These are phyloP conservation scores for Odontophorus gujanensis DNA, from an alignment of 2,113 vertebrate genomes.

Conservation along the genomic window DNA sequence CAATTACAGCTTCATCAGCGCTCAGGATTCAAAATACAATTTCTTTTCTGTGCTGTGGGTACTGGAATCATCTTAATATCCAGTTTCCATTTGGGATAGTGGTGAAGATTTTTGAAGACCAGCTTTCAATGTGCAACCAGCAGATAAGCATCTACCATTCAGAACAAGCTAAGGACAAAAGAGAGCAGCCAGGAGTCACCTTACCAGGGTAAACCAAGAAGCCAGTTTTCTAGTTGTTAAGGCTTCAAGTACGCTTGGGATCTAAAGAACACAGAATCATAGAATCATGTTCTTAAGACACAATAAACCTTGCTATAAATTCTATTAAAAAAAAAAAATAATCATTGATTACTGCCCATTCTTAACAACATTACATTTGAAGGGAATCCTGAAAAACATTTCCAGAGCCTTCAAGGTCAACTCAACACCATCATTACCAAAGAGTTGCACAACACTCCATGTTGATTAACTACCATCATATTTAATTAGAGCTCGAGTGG, in stretches of 20 bases:
- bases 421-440: slow-evolving; percentile 23
- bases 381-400: slow-evolving; percentile 25
- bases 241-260: slow-evolving; percentile 4
- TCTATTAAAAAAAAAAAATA: neutral
- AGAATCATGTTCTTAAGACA: neutral
- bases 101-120: neutral
- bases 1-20: too few species aligned
- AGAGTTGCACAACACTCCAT: slow-evolving; percentile 52
- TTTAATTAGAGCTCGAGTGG: slow-evolving; percentile 74
- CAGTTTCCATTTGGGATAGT: neutral
- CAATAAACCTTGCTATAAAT: neutral
- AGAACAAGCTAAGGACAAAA: neutral
- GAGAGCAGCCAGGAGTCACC: neutral
- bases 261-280: neutral
- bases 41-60: neutral
- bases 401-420: slow-evolving; percentile 48
- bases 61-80: neutral
- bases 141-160: neutral
- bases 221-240: neutral
- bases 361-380: neutral
- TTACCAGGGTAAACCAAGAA: neutral
- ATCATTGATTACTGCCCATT: neutral
- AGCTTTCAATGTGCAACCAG: neutral
- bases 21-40: neutral
- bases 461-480: slow-evolving; percentile 71